Conservation (phyloP, 2,113 vertebrate species). For the human (Homo sapiens) region DNA sequence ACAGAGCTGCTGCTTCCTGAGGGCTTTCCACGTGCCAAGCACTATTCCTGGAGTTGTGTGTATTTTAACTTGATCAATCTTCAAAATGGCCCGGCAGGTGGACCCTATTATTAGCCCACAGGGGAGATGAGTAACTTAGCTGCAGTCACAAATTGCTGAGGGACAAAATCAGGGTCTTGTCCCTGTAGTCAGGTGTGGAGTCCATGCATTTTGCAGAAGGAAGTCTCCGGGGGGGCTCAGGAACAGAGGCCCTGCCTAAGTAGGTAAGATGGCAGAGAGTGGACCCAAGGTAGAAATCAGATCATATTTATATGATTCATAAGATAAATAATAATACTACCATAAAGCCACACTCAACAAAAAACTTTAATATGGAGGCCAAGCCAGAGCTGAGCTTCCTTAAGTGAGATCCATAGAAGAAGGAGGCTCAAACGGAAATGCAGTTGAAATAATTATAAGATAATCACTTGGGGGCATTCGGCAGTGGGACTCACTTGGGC, state of each 20-base stretch:
- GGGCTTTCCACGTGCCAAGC: rapidly evolving
- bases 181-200: no score
- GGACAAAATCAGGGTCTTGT: neutral
- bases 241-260: constrained; percentile 11
- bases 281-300: neutral
- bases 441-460: constrained; percentile 21
- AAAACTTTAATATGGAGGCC: neutral
- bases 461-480: neutral
- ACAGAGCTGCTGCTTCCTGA: rapidly evolving
- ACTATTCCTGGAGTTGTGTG: rapidly evolving
- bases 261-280: neutral
- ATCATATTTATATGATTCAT: neutral
- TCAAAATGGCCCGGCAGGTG: neutral
- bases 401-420: neutral
- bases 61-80: rapidly evolving
- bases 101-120: no score
- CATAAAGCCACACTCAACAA: neutral
- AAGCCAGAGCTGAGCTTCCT: neutral
- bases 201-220: neutral
- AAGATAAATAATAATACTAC: neutral
- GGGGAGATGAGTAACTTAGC: no score
- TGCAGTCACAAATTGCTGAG: neutral
- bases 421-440: neutral
- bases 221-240: neutral
- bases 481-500: neutral